These are phyloP conservation scores for Lepidurus apus DNA, from an alignment of 1,140 invertebrate species.

Conservation along the genomic window DNA sequence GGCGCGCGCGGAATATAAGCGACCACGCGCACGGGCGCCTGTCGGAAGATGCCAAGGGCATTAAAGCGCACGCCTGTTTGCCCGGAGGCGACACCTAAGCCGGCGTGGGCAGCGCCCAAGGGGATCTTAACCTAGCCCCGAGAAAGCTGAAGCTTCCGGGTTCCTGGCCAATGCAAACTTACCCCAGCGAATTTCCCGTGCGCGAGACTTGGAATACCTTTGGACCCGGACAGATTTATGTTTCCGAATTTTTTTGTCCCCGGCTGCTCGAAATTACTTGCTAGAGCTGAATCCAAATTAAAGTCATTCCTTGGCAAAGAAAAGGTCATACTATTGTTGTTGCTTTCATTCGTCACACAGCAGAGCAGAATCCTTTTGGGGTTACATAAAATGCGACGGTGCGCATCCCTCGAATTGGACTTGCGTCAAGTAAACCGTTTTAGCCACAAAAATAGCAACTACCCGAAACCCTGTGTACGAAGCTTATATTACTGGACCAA, in stretches of 20 bases:
- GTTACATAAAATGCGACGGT: not conserved
- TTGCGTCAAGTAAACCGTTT: not conserved
- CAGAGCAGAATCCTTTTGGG: not conserved
- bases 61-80: conserved; percentile 6
- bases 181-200: conserved; percentile 2
- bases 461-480: not conserved
- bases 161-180: conserved; percentile 1
- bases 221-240: not conserved
- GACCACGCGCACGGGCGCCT: not conserved
- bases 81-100: not conserved
- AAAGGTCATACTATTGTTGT: not conserved
- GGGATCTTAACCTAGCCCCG: not conserved
- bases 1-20: not conserved
- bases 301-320: conserved; percentile 15
- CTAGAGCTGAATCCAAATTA: conserved; percentile 1
- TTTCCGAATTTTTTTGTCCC: not conserved
- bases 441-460: not conserved
- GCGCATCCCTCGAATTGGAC: not conserved
- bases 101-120: not conserved
- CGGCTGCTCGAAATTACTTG: not conserved
- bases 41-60: conserved; percentile 11
- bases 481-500: not conserved
- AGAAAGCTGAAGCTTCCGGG: conserved; percentile 7
- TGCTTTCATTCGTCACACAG: not conserved
- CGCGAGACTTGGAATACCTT: not conserved